A percentile compares a stretch with the other conserved stretches of the same genome.
These are phyloP conservation scores for Muntiacus reevesi DNA, from an alignment of 2,113 vertebrate genomes.

Conservation along the genomic window DNA sequence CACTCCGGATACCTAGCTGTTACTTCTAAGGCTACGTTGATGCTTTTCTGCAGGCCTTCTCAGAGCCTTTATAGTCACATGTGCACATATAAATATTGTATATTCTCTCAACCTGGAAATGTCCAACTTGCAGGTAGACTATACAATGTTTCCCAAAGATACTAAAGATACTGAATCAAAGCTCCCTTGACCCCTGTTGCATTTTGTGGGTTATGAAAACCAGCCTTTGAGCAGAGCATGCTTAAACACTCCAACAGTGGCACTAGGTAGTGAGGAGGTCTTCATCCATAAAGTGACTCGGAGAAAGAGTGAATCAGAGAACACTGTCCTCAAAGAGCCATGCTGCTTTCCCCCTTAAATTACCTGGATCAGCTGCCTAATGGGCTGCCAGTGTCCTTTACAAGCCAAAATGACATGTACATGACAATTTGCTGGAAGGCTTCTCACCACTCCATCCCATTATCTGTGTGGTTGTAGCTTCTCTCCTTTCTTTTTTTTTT, in stretches of 20 bases:
- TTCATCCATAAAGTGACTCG: background rate
- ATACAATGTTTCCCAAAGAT: background rate
- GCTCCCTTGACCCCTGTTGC: background rate
- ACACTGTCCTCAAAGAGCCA: background rate
- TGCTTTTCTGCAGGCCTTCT: slow-evolving; percentile 1
- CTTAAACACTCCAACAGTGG: background rate
- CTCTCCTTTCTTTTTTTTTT: background rate
- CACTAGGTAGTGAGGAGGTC: background rate
- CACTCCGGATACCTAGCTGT: background rate
- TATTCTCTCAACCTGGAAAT: background rate
- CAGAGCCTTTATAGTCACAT: background rate
- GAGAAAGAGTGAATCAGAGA: background rate
- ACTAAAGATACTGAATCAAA: background rate
- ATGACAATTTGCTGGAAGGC: background rate
- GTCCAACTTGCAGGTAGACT: background rate
- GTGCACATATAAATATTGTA: background rate
- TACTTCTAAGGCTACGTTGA: background rate
- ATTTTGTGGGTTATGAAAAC: background rate
- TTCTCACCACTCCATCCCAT: background rate
- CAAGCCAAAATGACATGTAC: background rate
- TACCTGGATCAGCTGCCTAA: background rate
- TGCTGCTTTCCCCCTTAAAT: background rate
- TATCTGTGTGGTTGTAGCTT: background rate
- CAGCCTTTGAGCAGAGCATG: background rate
- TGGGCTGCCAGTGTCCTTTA: background rate